Evolutionary conservation across 2,888 invertebrate species (phyloP).

Genomic region (Steinernema hermaphroditum): DNA sequence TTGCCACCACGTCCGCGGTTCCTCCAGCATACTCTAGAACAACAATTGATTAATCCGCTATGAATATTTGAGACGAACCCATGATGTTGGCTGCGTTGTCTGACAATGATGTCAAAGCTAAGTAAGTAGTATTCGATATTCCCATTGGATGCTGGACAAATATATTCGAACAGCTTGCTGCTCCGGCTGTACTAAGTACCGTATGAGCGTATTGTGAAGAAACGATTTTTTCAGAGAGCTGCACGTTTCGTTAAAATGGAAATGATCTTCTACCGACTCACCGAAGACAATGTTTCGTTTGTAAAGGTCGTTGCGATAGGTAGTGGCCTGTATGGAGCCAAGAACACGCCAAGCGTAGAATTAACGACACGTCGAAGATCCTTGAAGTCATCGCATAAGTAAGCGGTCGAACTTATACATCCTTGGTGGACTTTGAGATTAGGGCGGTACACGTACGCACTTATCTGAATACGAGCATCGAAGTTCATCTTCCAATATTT

Average conservation of each 20-base stretch:
- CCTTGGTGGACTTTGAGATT: neutral
- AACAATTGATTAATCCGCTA: neutral
- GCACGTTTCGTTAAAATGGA: neutral
- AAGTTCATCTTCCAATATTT: no score
- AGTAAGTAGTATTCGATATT: no score
- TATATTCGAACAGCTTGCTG: neutral
- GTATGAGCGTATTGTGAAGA: slow-evolving; percentile 7
- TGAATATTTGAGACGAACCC: neutral
- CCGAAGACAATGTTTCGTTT: slow-evolving; percentile 6
- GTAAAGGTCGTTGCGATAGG: neutral
- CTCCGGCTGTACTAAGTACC: neutral
- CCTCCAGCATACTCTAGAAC: neutral
- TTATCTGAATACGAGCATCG: no score
- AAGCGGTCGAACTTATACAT: neutral
- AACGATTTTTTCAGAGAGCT: neutral
- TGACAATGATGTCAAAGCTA: neutral
- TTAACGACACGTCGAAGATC: slow-evolving; percentile 13
- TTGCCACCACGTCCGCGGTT: neutral
- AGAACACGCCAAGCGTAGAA: slow-evolving; percentile 30
- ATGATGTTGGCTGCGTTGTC: neutral
- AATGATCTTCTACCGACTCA: neutral
- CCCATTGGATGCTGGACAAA: neutral
- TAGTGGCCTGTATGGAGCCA: slow-evolving; percentile 28
- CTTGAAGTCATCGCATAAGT: slow-evolving; percentile 15
- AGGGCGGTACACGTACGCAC: no score